Percentiles rank a stretch among this genome's conserved stretches.
Conservation (phyloP, 2,888 invertebrate species). For the Lacanobia oleracea region DNA sequence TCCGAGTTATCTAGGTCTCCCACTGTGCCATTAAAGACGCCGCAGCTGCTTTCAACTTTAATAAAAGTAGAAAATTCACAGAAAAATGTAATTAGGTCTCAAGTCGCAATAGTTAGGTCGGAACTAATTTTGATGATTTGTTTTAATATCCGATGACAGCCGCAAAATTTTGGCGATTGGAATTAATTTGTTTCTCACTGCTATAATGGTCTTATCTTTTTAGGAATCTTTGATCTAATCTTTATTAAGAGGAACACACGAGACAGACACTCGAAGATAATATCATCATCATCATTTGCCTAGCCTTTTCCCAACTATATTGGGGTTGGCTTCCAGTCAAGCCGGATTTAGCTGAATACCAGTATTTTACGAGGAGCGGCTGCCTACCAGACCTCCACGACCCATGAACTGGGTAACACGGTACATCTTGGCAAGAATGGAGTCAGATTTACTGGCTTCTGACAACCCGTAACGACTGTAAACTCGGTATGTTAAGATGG, state of each 20-base stretch:
- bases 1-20: constrained; percentile 47
- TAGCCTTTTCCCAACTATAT: no score
- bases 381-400: no score
- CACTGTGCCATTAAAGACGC: constrained; percentile 23
- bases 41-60: constrained; percentile 31
- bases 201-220: neutral
- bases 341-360: no score
- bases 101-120: constrained; percentile 6
- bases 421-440: no score
- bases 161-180: constrained; percentile 17
- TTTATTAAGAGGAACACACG: neutral
- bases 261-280: no score
- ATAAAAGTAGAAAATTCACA: constrained; percentile 35
- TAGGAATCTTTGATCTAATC: neutral
- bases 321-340: no score
- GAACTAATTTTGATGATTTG: constrained; percentile 20
- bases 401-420: no score
- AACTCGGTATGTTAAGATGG: no score
- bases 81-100: constrained; percentile 39
- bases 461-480: no score
- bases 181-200: constrained; percentile 26
- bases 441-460: no score
- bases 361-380: no score
- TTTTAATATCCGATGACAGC: constrained; percentile 33
- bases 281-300: no score